Evolutionary conservation across 2,113 vertebrate species (phyloP).

Genomic region (Rhinolophus sinicus): DNA sequence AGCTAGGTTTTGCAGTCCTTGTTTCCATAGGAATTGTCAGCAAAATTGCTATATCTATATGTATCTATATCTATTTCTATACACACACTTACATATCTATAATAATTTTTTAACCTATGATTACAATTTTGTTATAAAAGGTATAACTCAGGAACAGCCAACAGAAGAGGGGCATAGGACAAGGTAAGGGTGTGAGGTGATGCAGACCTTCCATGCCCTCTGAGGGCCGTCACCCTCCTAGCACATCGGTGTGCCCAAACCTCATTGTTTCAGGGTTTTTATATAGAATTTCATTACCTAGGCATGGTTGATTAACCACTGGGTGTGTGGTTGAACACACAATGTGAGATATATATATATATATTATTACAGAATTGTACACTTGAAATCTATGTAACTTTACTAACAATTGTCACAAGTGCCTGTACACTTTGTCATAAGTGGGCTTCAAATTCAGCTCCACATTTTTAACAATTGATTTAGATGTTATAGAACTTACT

Average conservation of each 20-base stretch:
- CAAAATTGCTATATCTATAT: not conserved
- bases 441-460: not conserved
- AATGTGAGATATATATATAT: no score
- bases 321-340: not conserved
- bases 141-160: not conserved
- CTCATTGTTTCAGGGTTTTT: constrained; percentile 2
- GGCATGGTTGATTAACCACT: not conserved
- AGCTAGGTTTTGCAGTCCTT: not conserved
- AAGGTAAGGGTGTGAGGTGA: not conserved
- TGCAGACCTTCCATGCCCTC: not conserved
- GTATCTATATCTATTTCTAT: not conserved
- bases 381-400: no score
- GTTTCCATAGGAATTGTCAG: not conserved
- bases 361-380: no score
- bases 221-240: not conserved
- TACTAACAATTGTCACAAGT: no score
- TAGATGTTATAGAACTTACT: not conserved
- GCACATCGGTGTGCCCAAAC: not conserved
- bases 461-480: not conserved
- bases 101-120: not conserved
- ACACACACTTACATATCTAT: not conserved
- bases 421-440: not conserved
- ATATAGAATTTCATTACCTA: not conserved
- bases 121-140: not conserved
- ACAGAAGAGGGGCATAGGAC: not conserved